Conservation (phyloP, 2,888 invertebrate species). For the Thecocarcelia acutangulata region DNA sequence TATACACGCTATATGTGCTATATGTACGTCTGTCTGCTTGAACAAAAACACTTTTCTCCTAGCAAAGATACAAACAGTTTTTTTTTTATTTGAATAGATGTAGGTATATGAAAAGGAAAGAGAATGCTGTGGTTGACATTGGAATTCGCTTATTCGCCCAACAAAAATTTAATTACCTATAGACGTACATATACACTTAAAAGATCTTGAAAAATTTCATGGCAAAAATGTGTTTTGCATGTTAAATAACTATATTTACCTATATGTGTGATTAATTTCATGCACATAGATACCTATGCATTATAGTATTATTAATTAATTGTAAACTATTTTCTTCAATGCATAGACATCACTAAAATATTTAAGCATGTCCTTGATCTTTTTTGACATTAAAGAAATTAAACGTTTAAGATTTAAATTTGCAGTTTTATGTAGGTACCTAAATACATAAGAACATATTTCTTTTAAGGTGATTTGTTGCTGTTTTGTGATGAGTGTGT, state of each 20-base stretch:
- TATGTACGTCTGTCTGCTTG: too few relatives aligned
- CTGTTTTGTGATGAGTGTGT: slow-evolving; percentile 4
- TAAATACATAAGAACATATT: background rate
- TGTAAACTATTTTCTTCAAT: background rate
- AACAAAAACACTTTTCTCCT: too few relatives aligned
- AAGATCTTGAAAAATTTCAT: background rate
- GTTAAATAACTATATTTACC: background rate
- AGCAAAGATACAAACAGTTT: too few relatives aligned
- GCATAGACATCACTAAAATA: slow-evolving; percentile 5
- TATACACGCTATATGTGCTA: too few relatives aligned
- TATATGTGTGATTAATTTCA: background rate
- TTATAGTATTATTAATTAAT: slow-evolving; percentile 1
- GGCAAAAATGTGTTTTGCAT: slow-evolving; percentile 3
- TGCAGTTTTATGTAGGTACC: background rate
- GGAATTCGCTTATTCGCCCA: background rate
- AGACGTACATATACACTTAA: background rate
- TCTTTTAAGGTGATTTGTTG: slow-evolving; percentile 4
- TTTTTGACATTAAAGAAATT: slow-evolving; percentile 3
- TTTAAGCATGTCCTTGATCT: slow-evolving; percentile 12
- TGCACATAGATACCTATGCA: too few relatives aligned
- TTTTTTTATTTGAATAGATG: too few relatives aligned
- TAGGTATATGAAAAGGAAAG: background rate
- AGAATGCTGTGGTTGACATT: background rate
- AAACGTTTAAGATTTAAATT: slow-evolving; percentile 3
- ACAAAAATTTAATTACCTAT: background rate